A percentile compares a stretch with the other conserved stretches of the same genome.
phyloP scores from a whole-genome alignment of 2,113 vertebrate genomes.

The Pterocles burchelli region DNA sequence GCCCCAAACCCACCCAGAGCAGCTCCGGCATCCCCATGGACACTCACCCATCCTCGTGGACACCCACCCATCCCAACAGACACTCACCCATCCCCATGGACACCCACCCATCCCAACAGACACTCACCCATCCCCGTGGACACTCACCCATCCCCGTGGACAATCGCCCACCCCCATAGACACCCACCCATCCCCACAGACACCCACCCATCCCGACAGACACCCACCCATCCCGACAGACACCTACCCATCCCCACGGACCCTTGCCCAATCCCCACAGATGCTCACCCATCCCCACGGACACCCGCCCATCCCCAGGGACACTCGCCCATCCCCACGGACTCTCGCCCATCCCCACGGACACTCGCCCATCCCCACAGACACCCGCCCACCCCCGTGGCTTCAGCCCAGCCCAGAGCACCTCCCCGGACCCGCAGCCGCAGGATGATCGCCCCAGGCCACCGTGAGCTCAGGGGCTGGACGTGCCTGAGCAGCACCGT shows the following conservation, averaged over 20 bases:
- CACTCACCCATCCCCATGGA: neutral
- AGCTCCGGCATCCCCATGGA: neutral
- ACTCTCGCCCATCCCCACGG: no score
- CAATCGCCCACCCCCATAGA: neutral
- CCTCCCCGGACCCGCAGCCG: neutral
- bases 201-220: neutral
- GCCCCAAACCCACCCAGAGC: fast-evolving
- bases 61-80: neutral
- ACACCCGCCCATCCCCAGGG: no score
- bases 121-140: neutral
- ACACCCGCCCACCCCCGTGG: neutral
- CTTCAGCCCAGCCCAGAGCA: neutral
- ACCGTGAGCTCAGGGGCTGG: fast-evolving
- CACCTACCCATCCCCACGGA: neutral
- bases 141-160: neutral
- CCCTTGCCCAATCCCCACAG: no score
- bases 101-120: neutral
- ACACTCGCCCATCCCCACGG: no score
- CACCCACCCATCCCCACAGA: neutral
- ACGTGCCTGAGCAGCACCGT: fast-evolving
- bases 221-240: neutral
- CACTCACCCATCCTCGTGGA: neutral
- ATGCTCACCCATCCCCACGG: no score
- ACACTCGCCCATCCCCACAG: neutral
- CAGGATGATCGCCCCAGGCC: neutral